phyloP scores from a whole-genome alignment of 2,797 vertebrate species.

The Cuniculus paca region DNA sequence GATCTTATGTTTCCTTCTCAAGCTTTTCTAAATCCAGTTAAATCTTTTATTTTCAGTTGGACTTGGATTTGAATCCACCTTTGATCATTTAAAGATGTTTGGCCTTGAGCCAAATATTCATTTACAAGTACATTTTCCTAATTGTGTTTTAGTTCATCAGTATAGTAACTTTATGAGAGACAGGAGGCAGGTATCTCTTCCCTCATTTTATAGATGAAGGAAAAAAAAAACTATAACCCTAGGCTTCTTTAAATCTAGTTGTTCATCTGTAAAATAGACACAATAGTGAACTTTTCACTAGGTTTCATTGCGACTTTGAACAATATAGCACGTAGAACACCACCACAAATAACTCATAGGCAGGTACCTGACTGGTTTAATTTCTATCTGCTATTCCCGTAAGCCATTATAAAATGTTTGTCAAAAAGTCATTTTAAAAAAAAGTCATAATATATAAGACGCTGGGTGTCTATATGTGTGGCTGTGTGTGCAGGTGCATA shows the following conservation, averaged over 20 bases:
- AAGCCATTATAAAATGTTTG: neutral
- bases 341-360: neutral
- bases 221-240: neutral
- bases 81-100: neutral
- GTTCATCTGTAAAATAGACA: neutral
- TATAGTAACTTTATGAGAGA: neutral
- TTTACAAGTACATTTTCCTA: neutral
- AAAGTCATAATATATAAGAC: neutral
- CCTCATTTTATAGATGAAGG: neutral
- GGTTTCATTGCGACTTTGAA: neutral
- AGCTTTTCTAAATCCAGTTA: neutral
- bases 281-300: neutral
- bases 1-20: neutral
- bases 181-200: neutral
- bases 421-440: neutral
- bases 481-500: neutral
- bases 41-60: neutral
- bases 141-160: neutral
- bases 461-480: neutral
- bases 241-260: neutral
- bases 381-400: neutral
- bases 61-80: neutral
- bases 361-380: neutral
- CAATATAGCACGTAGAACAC: neutral
- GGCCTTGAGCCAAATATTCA: too few species aligned